Evolutionary conservation across 2,888 invertebrate species (phyloP), one percentile per base, ranked within the genome.

Genomic region (Onthophagus sagittarius): DNA sequence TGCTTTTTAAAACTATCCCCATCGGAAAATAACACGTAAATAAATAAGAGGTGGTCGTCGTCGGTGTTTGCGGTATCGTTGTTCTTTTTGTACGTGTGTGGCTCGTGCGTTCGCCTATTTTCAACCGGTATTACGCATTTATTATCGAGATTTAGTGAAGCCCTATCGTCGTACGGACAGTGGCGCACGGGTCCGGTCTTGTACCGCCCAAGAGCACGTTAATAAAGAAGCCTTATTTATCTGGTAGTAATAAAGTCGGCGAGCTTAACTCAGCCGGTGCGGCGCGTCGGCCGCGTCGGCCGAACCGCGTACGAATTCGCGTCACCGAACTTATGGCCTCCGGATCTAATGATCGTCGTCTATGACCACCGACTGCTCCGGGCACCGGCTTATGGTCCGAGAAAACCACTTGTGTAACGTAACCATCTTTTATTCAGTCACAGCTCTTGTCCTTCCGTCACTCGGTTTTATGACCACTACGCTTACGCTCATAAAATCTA

Each of bases 221-320:
- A 72, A 72, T 72, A 72, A 72, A 72, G 72, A 72, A 72, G 69
- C 69, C 69, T 72, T 72, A 72, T 72, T 72, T 72, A 72, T 72
- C 72, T 69, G 23, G 23, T 23, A 23, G 72, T 63, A 72, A 72
- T 72, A 72, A 72, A 67, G 67, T 67, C 67, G 39, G 39, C 39
- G 31, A 31, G 67, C 32, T 67, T 67, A 67, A 67, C 67, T 67
- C 67, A 31, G 11, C 23, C 23, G 23, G 23, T 14, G 64, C 64
- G 23, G 67, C 67, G 67, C 67, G 23, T 23, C 23, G 23, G 23
- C 23, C 23, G 23, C 67, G 23, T 23, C 23, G 23, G 23, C 23
- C 23, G 23, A n/a, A n/a, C n/a, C n/a, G n/a, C 67, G 67, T 67
- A 67, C 67, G 32, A 67, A 67, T 67, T 67, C 67, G 67, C 67